phyloP scores from a whole-genome alignment of 2,113 vertebrate species.

The Phodopus roborovskii region DNA sequence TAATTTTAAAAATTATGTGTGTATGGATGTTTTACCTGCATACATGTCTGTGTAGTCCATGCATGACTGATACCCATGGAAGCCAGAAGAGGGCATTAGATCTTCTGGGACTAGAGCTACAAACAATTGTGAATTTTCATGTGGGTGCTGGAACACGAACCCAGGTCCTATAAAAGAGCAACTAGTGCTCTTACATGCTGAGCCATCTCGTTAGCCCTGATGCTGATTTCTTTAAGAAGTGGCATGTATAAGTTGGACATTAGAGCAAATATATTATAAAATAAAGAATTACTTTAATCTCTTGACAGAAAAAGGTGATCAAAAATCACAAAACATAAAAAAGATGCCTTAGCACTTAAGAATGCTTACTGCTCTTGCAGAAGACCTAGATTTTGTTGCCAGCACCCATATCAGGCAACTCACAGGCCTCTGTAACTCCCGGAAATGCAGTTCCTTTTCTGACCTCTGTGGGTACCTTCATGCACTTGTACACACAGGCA shows the following conservation, averaged over 20 bases:
- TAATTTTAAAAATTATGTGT: background rate
- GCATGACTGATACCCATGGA: background rate
- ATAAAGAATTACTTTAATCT: constrained; percentile 66
- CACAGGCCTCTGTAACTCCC: background rate
- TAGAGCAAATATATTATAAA: constrained; percentile 55
- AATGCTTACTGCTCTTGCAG: background rate
- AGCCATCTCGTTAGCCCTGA: background rate
- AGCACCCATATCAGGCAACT: background rate
- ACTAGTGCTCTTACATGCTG: background rate
- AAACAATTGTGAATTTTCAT: background rate
- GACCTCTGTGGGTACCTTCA: background rate
- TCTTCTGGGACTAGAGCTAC: background rate
- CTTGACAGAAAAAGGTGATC: constrained; percentile 85
- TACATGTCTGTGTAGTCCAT: background rate
- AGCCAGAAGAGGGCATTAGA: background rate
- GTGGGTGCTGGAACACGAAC: background rate
- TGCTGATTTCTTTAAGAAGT: constrained; percentile 87
- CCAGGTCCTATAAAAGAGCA: background rate
- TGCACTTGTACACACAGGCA: background rate
- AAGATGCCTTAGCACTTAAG: constrained; percentile 62
- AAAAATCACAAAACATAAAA: constrained; percentile 88
- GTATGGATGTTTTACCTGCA: background rate
- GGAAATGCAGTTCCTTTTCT: background rate
- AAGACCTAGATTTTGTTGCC: background rate
- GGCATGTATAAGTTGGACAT: constrained; percentile 86